phyloP scores from a whole-genome alignment of 2,113 vertebrate genomes.

The Poeciliopsis prolifica region DNA sequence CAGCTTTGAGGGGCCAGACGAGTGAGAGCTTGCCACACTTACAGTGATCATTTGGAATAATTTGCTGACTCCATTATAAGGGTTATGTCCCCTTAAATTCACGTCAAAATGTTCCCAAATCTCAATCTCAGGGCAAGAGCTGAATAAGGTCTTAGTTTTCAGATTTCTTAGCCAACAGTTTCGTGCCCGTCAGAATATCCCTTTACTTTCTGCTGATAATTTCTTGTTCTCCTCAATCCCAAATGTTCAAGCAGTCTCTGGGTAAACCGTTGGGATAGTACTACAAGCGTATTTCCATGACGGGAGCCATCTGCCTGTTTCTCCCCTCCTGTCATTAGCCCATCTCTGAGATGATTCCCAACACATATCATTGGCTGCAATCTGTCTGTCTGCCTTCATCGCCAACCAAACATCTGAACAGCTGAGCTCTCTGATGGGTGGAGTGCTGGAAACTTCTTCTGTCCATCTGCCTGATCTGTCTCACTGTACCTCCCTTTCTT shows the following conservation, averaged over 20 bases:
- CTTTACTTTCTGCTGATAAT: slow-evolving; percentile 32
- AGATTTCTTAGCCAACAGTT: not conserved
- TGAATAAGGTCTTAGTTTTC: not conserved
- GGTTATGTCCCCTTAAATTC: too few relatives aligned
- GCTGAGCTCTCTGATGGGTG: slow-evolving; percentile 69
- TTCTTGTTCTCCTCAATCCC: slow-evolving; percentile 57
- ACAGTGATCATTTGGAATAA: too few relatives aligned
- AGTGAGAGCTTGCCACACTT: too few relatives aligned
- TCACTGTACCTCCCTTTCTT: slow-evolving; percentile 21
- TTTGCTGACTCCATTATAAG: too few relatives aligned
- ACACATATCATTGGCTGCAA: slow-evolving; percentile 80
- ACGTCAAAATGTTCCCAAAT: too few relatives aligned
- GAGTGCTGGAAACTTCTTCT: slow-evolving; percentile 65
- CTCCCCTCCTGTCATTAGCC: slow-evolving; percentile 73
- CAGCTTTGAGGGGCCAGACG: too few relatives aligned
- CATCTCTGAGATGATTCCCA: slow-evolving; percentile 76
- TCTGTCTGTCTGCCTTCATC: slow-evolving; percentile 75
- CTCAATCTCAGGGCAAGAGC: not conserved
- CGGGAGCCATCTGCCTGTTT: slow-evolving; percentile 77
- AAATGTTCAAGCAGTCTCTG: slow-evolving; percentile 56
- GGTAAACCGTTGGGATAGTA: slow-evolving; percentile 63
- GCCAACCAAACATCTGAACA: slow-evolving; percentile 80
- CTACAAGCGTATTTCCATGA: slow-evolving; percentile 71
- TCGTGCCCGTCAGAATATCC: slow-evolving; percentile 6
- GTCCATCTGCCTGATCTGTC: slow-evolving; percentile 40